Evolutionary conservation across 2,797 vertebrate genomes (phyloP).

Genomic region (Morus bassanus): DNA sequence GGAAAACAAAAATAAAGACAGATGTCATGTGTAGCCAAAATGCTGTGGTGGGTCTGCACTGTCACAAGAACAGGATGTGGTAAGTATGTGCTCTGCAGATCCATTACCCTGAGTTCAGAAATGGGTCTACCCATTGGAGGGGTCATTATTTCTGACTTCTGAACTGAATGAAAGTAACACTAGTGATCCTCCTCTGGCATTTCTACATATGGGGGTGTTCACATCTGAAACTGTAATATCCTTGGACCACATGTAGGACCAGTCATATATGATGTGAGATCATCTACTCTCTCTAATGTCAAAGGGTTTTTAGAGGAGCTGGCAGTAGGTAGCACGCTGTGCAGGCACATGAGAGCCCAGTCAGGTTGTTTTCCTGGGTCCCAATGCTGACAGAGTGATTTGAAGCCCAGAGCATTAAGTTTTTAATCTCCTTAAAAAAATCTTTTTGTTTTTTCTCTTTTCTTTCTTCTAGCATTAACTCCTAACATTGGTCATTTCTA

Average conservation of each 20-base stretch:
- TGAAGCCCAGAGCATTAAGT: background rate
- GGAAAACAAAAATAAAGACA: background rate
- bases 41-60: background rate
- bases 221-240: background rate
- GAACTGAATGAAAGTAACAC: background rate
- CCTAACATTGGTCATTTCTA: background rate
- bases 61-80: background rate
- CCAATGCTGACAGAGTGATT: background rate
- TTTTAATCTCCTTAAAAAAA: background rate
- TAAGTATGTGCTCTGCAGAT: background rate
- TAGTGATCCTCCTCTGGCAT: background rate
- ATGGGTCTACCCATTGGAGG: background rate
- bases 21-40: background rate
- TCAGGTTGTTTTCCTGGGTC: background rate
- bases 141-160: background rate
- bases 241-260: background rate
- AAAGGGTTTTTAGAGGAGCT: background rate
- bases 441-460: background rate
- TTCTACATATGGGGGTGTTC: background rate
- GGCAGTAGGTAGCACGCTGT: background rate
- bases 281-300: background rate
- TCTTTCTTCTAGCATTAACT: background rate
- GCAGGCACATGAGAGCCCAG: background rate
- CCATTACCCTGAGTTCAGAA: background rate
- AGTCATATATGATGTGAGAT: rapidly evolving